These are phyloP conservation scores for Hippocampus barbouri DNA, from an alignment of 2,113 vertebrate genomes.

Conservation along the genomic window DNA sequence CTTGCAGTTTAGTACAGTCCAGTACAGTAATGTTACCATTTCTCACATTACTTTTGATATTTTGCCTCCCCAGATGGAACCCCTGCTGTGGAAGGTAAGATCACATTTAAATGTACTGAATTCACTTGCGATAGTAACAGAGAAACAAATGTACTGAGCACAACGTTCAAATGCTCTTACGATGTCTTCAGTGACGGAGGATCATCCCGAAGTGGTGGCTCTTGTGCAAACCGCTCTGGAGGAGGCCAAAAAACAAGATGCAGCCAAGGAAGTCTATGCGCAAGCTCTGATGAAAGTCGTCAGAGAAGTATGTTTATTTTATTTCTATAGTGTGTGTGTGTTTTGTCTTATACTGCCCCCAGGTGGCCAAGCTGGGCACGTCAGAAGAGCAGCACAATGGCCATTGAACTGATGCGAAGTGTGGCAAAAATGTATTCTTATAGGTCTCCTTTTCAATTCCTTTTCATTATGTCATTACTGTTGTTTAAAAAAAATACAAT, in stretches of 20 bases:
- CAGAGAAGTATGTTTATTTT: conserved; percentile 67
- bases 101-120: not conserved
- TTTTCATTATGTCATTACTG: too few relatives aligned
- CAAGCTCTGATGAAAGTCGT: conserved; percentile 70
- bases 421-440: too few relatives aligned
- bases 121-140: too few relatives aligned
- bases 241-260: conserved; percentile 42
- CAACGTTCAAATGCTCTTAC: conserved; percentile 1
- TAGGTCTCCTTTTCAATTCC: too few relatives aligned
- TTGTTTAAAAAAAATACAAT: too few relatives aligned
- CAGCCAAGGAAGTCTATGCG: conserved; percentile 56
- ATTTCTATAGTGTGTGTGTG: too few relatives aligned
- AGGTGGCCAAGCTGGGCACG: too few relatives aligned
- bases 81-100: conserved; percentile 17
- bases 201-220: conserved; percentile 78
- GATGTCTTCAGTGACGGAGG: conserved; percentile 66
- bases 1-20: too few relatives aligned
- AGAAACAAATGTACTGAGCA: not conserved
- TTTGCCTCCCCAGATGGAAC: conserved; percentile 24
- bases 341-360: too few relatives aligned
- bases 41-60: conserved; percentile 2
- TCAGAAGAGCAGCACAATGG: too few relatives aligned
- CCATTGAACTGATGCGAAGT: too few relatives aligned
- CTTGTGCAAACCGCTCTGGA: conserved; percentile 68
- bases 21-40: too few relatives aligned